Percentiles rank a stretch among this genome's conserved stretches.
phyloP scores from a whole-genome alignment of 2,888 invertebrate genomes.

The Caenorhabditis sp. region DNA sequence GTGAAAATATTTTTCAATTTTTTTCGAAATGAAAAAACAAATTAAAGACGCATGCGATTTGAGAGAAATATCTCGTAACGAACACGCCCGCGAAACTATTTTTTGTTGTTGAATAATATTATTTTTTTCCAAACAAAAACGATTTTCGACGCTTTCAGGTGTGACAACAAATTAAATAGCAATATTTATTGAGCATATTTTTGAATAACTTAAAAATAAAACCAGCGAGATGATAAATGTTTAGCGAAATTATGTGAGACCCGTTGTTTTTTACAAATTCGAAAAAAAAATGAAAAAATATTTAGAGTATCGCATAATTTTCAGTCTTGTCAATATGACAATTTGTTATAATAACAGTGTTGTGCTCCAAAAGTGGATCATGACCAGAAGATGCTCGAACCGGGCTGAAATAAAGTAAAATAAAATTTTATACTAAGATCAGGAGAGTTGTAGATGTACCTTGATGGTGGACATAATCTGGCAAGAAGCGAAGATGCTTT shows the following conservation, averaged over 20 bases:
- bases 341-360: slow-evolving; percentile 40
- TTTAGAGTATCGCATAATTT: slow-evolving; percentile 34
- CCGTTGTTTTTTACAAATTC: neutral
- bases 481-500: slow-evolving; percentile 15
- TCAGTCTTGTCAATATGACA: slow-evolving; percentile 41
- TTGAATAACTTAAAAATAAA: neutral
- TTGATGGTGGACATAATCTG: slow-evolving; percentile 25
- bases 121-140: too few relatives aligned
- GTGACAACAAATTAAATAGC: too few relatives aligned
- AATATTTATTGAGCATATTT: neutral
- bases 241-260: neutral
- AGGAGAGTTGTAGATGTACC: slow-evolving; percentile 9
- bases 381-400: slow-evolving; percentile 29
- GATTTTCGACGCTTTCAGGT: too few relatives aligned
- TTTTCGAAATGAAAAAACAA: too few relatives aligned
- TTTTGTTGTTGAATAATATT: too few relatives aligned
- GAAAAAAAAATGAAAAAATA: neutral
- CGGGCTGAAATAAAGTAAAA: slow-evolving; percentile 20
- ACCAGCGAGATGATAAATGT: neutral
- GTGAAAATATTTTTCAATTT: too few relatives aligned
- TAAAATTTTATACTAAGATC: neutral
- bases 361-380: slow-evolving; percentile 36
- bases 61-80: too few relatives aligned
- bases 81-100: too few relatives aligned
- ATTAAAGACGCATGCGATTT: too few relatives aligned